Evolutionary conservation across 2,113 vertebrate genomes (phyloP), one percentile per base, ranked within the genome.

Genomic region (Nyctibius bracteatus): DNA sequence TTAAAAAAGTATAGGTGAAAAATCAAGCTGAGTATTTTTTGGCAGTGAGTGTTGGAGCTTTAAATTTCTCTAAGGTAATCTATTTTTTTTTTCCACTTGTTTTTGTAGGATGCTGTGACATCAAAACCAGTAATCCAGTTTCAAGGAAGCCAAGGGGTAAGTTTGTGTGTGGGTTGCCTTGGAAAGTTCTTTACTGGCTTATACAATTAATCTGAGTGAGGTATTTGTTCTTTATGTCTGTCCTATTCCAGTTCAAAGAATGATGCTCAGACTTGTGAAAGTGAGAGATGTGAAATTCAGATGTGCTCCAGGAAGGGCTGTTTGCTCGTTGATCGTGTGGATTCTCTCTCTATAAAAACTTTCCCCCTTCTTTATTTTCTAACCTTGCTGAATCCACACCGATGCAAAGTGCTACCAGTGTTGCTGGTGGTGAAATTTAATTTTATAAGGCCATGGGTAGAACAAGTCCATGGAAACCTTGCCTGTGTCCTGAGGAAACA

Each of bases 111-210:
- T 94, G 98, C 98, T 89, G 81, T 98, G 88, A 98, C 98, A 27
- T 97, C 98, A 75, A 98, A 97, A 87, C 99, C 99, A 15, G 98
- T 99, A 19, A 99, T 99, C 96, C 98, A 98, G 92, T 99, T 99
- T 96, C 99, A 99, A 98, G 99, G 99, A 98, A 99, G 98, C 96
- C 99, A 99, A 98, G 99, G 99, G 99, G 99, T 99, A 98, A 99
- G 99, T 98, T 49, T 65, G 10, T 35, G 2, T 8, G 33, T 55
- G 63, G 41, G 37, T 54, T 72, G 47, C 73, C 47, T 51, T 86
- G 90, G 75, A 39, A 95, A 61, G 47, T 68, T 66, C 54, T 79
- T 65, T 30, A 2, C 25, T 49, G 73, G 51, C 6, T 67, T 41
- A 2, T 5, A 0, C 28, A 18, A 3, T 55, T 25, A 3, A 7